Evolutionary conservation across 1,140 invertebrate genomes (phyloP).

Genomic region (Metopolophium dirhodum): DNA sequence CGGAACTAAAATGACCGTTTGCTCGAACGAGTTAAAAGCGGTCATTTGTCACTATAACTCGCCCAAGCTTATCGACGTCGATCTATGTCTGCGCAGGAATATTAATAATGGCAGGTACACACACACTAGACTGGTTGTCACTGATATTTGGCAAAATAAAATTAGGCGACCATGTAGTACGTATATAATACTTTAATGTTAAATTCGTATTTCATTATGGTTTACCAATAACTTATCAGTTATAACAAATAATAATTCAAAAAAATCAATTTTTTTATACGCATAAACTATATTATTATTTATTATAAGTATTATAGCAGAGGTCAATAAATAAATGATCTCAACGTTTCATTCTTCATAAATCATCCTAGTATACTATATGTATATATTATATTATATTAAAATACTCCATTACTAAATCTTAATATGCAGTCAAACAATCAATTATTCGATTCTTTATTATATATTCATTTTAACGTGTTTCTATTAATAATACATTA

Average conservation of each 20-base stretch:
- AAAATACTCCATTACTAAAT: not conserved
- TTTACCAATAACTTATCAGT: not conserved
- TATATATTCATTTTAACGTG: not conserved
- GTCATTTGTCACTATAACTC: constrained; percentile 39
- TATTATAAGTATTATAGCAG: not conserved
- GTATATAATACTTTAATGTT: not conserved
- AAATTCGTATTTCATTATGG: not conserved
- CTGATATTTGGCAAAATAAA: constrained; percentile 26
- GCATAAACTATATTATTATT: not conserved
- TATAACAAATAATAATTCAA: not conserved
- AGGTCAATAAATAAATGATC: not conserved
- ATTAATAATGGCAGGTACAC: not conserved
- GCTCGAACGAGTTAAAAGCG: constrained; percentile 3
- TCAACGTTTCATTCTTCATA: not conserved
- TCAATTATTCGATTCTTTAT: not conserved
- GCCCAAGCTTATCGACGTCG: not conserved
- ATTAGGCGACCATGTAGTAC: not conserved
- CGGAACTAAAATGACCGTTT: not conserved
- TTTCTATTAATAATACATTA: not conserved
- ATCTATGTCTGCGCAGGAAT: not conserved
- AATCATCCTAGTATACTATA: not conserved
- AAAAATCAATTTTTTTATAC: not conserved
- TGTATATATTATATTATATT: not conserved
- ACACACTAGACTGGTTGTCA: not conserved
- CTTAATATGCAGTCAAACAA: not conserved